Percentiles rank a stretch among this genome's conserved stretches.
Evolutionary conservation across 2,888 invertebrate species (phyloP).

Genomic region (Philaethria dido): DNA sequence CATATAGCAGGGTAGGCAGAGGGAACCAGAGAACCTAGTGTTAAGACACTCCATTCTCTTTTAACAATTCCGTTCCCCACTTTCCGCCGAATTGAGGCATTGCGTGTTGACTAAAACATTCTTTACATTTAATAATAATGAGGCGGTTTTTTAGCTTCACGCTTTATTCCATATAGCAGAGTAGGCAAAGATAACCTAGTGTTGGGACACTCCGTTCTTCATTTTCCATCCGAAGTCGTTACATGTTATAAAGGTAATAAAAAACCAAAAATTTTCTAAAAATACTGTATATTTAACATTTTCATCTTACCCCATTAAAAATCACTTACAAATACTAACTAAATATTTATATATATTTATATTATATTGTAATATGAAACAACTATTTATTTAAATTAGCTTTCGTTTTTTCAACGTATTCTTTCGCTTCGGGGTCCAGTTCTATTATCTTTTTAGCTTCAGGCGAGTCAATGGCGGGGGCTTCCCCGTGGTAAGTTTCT

Average conservation of each 20-base stretch:
- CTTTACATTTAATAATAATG: no score
- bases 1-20: no score
- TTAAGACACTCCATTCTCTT: no score
- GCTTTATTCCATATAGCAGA: no score
- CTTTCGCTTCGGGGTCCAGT: slow-evolving; percentile 57
- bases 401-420: slow-evolving; percentile 60
- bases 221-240: no score
- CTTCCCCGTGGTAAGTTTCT: slow-evolving; percentile 85
- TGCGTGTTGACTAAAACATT: no score
- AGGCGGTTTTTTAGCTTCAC: no score
- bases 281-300: slow-evolving; percentile 2
- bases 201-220: no score
- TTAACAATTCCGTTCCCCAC: no score
- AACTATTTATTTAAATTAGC: slow-evolving; percentile 26
- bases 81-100: no score
- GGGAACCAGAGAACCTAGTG: no score
- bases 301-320: neutral
- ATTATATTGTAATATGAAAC: neutral
- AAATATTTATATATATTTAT: neutral
- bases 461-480: slow-evolving; percentile 73
- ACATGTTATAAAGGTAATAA: neutral
- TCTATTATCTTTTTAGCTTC: slow-evolving; percentile 73
- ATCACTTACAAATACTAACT: neutral
- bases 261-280: neutral
- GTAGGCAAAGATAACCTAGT: no score